Conservation (phyloP, 2,888 invertebrate species). For the Aporophyla lueneburgensis region DNA sequence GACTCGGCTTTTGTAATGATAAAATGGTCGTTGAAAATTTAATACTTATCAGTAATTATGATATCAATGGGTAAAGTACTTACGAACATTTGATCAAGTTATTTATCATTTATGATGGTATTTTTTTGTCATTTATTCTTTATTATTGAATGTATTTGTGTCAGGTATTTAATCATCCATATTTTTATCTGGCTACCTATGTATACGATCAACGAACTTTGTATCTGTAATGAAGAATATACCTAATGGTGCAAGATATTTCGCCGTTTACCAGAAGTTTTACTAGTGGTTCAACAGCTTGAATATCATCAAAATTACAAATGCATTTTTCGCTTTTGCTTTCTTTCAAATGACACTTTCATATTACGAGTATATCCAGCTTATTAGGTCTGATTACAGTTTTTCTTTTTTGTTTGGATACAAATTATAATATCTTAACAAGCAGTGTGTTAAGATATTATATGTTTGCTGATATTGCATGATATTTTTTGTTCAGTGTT, state of each 20-base stretch:
- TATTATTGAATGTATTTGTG: neutral
- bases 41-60: constrained; percentile 43
- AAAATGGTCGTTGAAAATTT: constrained; percentile 18
- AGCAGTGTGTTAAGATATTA: too few relatives aligned
- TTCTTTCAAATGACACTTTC: neutral
- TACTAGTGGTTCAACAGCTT: too few relatives aligned
- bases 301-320: too few relatives aligned
- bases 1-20: constrained; percentile 27
- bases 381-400: neutral
- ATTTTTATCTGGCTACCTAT: neutral
- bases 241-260: too few relatives aligned
- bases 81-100: neutral
- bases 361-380: neutral
- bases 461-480: too few relatives aligned
- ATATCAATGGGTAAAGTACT: constrained; percentile 18
- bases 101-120: neutral
- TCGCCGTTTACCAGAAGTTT: too few relatives aligned
- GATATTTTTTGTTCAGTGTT: too few relatives aligned
- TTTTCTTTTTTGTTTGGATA: neutral
- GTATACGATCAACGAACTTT: neutral
- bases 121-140: neutral
- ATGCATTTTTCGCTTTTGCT: too few relatives aligned
- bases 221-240: too few relatives aligned
- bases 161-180: neutral
- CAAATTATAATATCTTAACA: too few relatives aligned